phyloP scores from a whole-genome alignment of 2,113 vertebrate genomes.

The Coregonus clupeaformis region DNA sequence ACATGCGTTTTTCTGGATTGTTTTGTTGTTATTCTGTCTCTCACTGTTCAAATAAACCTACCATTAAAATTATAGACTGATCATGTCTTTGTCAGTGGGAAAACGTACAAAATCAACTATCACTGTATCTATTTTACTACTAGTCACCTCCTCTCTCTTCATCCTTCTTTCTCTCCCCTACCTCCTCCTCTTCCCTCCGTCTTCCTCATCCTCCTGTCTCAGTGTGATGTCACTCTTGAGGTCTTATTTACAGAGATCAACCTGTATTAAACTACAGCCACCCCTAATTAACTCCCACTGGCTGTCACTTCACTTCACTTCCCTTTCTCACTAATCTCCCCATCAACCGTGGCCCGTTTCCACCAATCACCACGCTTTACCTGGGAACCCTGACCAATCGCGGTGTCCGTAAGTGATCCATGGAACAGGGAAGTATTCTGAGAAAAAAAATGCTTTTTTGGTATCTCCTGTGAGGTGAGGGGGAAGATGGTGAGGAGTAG shows the following conservation, averaged over 20 bases:
- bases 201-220: background rate
- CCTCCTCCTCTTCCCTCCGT: background rate
- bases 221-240: slow-evolving; percentile 33
- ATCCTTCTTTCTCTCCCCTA: background rate
- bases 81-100: too few species aligned
- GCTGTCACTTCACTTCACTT: slow-evolving; percentile 48
- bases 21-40: too few species aligned
- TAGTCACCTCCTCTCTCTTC: background rate
- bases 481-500: background rate
- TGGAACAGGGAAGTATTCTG: background rate
- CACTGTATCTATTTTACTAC: slow-evolving; percentile 23
- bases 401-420: slow-evolving; percentile 7
- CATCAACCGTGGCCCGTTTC: slow-evolving; percentile 23
- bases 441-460: slow-evolving; percentile 9
- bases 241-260: slow-evolving; percentile 45
- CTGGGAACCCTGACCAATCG: slow-evolving; percentile 3
- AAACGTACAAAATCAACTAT: too few species aligned
- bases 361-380: slow-evolving; percentile 27
- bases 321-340: slow-evolving; percentile 35
- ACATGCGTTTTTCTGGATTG: too few species aligned
- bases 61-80: too few species aligned
- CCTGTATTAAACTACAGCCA: slow-evolving; percentile 43
- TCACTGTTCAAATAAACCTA: too few species aligned
- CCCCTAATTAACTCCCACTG: slow-evolving; percentile 50
- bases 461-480: slow-evolving; percentile 3